Conservation (phyloP, 35 echinoderm and acorn worm species). For the Ptychodera flava region DNA sequence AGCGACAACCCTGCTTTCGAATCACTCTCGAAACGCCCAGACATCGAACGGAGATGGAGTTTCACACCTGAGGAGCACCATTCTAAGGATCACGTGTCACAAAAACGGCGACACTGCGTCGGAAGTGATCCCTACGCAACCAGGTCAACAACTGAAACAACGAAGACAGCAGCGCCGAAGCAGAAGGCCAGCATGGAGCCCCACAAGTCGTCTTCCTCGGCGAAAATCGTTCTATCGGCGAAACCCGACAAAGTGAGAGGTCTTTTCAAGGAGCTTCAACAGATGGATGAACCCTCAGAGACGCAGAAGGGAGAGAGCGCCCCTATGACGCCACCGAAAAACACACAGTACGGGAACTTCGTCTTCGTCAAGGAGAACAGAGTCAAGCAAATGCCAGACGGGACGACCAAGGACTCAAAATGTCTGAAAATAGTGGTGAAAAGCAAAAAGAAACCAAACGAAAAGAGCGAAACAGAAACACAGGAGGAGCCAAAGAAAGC, state of each 20-base stretch:
- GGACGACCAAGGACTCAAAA: neutral
- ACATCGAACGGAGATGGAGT: neutral
- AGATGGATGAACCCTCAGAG: neutral
- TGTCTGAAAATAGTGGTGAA: neutral
- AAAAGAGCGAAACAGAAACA: neutral
- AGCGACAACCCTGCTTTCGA: neutral
- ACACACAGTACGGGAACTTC: neutral
- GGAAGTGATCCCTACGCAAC: neutral
- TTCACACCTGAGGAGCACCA: neutral
- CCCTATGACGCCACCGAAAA: neutral
- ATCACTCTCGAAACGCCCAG: too few relatives aligned
- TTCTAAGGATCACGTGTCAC: neutral
- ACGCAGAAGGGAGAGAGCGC: neutral
- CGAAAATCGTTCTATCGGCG: neutral
- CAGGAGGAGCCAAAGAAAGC: neutral
- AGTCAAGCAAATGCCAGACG: neutral
- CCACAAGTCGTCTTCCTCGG: neutral
- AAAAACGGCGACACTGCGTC: neutral
- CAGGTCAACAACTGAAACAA: neutral
- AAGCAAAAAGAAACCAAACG: neutral
- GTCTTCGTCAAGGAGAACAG: neutral
- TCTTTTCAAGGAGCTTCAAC: neutral
- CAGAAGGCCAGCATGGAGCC: neutral
- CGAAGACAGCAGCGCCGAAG: neutral
- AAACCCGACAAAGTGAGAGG: neutral